A percentile compares a stretch with the other conserved stretches of the same genome.
Conservation (phyloP, 92 coral and sea anemone species). For the Virgularia gustaviana region DNA sequence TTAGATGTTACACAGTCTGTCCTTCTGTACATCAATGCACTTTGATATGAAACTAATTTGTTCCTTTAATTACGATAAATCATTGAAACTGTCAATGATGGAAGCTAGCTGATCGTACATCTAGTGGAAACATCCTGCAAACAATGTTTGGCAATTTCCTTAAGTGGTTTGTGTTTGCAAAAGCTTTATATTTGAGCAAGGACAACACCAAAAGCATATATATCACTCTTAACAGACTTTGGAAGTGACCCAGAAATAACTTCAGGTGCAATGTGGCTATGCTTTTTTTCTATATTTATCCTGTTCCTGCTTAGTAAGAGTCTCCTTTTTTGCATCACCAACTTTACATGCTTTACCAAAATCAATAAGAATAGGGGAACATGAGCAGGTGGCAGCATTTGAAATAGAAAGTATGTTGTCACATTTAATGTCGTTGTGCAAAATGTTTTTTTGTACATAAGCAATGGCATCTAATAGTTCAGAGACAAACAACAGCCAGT, state of each 20-base stretch:
- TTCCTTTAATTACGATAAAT: too few species aligned
- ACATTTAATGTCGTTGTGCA: too few species aligned
- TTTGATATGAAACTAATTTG: too few species aligned
- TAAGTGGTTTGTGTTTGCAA: slow-evolving; percentile 26
- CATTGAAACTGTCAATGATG: background rate
- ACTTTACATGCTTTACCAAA: slow-evolving; percentile 61
- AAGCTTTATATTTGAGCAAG: slow-evolving; percentile 25
- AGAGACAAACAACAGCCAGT: too few species aligned
- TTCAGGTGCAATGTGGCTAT: slow-evolving; percentile 54
- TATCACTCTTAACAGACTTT: slow-evolving; percentile 34
- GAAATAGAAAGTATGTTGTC: too few species aligned
- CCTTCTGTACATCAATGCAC: too few species aligned
- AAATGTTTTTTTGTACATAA: too few species aligned
- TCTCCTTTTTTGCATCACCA: slow-evolving; percentile 22
- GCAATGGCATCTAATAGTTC: too few species aligned
- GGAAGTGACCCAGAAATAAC: slow-evolving; percentile 34
- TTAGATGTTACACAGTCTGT: too few species aligned
- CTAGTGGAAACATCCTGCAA: slow-evolving; percentile 28
- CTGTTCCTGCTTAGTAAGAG: slow-evolving; percentile 25
- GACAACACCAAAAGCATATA: slow-evolving; percentile 36
- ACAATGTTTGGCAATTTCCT: slow-evolving; percentile 51
- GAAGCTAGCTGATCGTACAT: slow-evolving; percentile 41
- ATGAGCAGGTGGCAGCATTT: too few species aligned
- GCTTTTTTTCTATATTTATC: slow-evolving; percentile 24
- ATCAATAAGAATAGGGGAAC: too few species aligned